phyloP scores from a whole-genome alignment of 2,797 vertebrate genomes.

The Fistularia tabacaria region DNA sequence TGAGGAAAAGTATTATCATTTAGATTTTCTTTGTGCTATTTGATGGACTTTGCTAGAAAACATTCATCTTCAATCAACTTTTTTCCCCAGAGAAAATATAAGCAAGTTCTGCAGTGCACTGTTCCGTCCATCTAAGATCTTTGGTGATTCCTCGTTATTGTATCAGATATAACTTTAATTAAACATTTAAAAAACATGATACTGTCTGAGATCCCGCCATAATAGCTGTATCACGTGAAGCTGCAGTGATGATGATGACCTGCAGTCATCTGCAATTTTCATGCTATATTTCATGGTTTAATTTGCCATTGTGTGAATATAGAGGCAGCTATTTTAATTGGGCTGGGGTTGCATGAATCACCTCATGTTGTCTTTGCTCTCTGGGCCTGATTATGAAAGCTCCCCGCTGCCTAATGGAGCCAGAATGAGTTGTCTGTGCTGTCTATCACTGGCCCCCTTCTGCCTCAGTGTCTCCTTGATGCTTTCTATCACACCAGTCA shows the following conservation, averaged over 20 bases:
- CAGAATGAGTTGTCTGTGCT: slow-evolving; percentile 51
- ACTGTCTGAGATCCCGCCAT: not conserved
- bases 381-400: slow-evolving; percentile 49
- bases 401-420: slow-evolving; percentile 42
- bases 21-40: too few species aligned
- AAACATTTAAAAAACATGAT: not conserved
- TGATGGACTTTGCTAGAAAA: too few species aligned
- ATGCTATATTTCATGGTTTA: slow-evolving; percentile 4
- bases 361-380: slow-evolving; percentile 46
- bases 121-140: slow-evolving; percentile 8
- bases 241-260: slow-evolving; percentile 13
- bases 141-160: not conserved
- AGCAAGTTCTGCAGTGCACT: too few species aligned
- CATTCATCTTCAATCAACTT: too few species aligned
- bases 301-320: slow-evolving; percentile 22
- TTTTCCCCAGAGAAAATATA: too few species aligned
- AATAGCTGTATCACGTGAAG: not conserved
- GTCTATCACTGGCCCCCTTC: slow-evolving; percentile 28
- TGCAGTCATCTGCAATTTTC: slow-evolving; percentile 15
- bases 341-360: slow-evolving; percentile 45
- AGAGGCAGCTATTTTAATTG: slow-evolving; percentile 47
- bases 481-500: slow-evolving; percentile 22
- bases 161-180: not conserved
- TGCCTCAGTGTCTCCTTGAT: slow-evolving; percentile 12
- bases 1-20: too few species aligned